These are phyloP conservation scores for Streptopelia turtur DNA, from an alignment of 2,797 vertebrate genomes.

Conservation along the genomic window DNA sequence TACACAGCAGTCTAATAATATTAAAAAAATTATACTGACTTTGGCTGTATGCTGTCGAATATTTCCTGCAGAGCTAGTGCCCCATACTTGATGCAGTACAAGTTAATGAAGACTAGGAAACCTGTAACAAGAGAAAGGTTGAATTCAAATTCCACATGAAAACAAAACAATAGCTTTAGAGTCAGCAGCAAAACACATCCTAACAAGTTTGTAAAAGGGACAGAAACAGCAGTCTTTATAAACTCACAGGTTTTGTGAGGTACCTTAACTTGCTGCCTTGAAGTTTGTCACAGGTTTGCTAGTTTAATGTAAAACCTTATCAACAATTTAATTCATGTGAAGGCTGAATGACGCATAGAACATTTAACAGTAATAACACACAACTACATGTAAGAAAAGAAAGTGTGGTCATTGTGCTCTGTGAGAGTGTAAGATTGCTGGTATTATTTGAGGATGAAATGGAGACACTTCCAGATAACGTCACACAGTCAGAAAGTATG, in stretches of 20 bases:
- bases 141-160: background rate
- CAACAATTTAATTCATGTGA: background rate
- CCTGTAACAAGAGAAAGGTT: slow-evolving; percentile 79
- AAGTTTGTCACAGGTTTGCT: background rate
- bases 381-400: background rate
- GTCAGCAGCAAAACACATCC: background rate
- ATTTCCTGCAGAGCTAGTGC: slow-evolving; percentile 96
- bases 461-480: background rate
- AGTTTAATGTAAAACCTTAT: background rate
- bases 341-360: background rate
- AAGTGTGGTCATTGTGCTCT: background rate
- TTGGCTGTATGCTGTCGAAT: slow-evolving; percentile 96
- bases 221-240: background rate
- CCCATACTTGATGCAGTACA: slow-evolving; percentile 94
- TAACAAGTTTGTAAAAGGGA: background rate
- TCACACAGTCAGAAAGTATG: background rate
- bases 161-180: background rate
- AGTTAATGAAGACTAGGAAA: slow-evolving; percentile 97
- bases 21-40: slow-evolving; percentile 82
- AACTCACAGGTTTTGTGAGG: background rate
- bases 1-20: background rate
- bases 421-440: background rate
- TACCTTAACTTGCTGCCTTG: background rate
- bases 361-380: background rate
- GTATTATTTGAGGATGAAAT: background rate